phyloP scores from a whole-genome alignment of 2,797 vertebrate species.

The Paratrypauchen microcephalus region DNA sequence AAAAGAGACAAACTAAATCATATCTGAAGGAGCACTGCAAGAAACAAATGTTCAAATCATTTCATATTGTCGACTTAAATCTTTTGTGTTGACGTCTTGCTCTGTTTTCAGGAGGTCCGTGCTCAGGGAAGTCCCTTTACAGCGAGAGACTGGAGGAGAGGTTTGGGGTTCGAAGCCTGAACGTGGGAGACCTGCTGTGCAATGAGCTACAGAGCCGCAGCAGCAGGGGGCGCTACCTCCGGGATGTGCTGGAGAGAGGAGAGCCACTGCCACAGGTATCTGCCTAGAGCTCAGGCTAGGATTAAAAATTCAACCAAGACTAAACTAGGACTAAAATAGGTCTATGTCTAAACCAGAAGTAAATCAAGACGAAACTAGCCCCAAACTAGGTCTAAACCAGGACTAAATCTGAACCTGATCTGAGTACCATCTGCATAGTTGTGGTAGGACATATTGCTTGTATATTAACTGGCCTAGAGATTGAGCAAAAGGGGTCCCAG shows the following conservation, averaged over 20 bases:
- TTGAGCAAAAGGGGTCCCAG: no score
- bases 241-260: slow-evolving; percentile 82
- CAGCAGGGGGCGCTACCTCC: slow-evolving; percentile 84
- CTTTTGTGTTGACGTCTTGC: slow-evolving; percentile 6
- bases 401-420: background rate
- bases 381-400: background rate
- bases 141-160: slow-evolving; percentile 85
- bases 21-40: no score
- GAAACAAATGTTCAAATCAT: no score
- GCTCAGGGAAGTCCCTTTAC: slow-evolving; percentile 89
- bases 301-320: background rate
- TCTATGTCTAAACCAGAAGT: background rate
- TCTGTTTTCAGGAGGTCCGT: slow-evolving; percentile 81
- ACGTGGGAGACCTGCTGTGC: slow-evolving; percentile 79
- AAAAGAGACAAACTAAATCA: no score
- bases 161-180: slow-evolving; percentile 82
- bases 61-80: no score
- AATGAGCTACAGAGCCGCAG: slow-evolving; percentile 79
- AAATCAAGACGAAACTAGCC: background rate
- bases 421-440: no score
- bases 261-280: slow-evolving; percentile 83
- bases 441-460: no score
- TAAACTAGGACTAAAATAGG: background rate
- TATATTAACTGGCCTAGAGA: no score
- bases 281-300: background rate